phyloP scores from a whole-genome alignment of 2,797 vertebrate genomes.

The Gephyroberyx darwinii region DNA sequence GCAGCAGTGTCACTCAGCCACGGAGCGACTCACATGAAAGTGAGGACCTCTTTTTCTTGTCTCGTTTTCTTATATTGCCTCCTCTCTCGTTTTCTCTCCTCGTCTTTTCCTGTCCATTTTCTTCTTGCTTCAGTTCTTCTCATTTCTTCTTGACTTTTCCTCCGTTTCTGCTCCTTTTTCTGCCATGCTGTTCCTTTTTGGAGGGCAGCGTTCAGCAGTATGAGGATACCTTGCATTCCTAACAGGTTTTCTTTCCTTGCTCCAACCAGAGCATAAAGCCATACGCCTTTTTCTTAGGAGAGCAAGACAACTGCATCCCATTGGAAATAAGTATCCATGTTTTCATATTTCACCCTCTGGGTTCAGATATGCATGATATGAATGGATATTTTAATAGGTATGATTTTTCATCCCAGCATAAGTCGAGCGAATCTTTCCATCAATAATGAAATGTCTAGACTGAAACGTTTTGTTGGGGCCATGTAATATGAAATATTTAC shows the following conservation, averaged over 20 bases:
- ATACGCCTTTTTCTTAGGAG: neutral
- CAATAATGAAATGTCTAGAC: too few relatives aligned
- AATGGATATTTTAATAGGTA: conserved; percentile 35
- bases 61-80: neutral
- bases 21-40: conserved; percentile 52
- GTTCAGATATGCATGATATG: conserved; percentile 11
- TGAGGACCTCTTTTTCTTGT: conserved; percentile 49
- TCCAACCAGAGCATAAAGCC: conserved; percentile 28
- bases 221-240: conserved; percentile 45
- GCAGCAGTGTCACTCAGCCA: conserved; percentile 61
- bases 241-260: conserved; percentile 42
- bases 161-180: conserved; percentile 24
- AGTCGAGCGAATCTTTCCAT: conserved; percentile 18
- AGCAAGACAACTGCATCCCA: conserved; percentile 2
- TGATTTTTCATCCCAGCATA: conserved; percentile 26
- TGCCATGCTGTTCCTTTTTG: conserved; percentile 9
- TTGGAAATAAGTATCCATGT: conserved; percentile 28
- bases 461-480: too few relatives aligned
- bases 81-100: neutral
- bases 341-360: conserved; percentile 1
- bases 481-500: too few relatives aligned
- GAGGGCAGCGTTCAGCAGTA: conserved; percentile 36
- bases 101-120: neutral
- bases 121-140: neutral
- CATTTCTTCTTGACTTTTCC: conserved; percentile 3